Evolutionary conservation across 1,140 invertebrate species (phyloP).

Genomic region (Ostrea edulis): DNA sequence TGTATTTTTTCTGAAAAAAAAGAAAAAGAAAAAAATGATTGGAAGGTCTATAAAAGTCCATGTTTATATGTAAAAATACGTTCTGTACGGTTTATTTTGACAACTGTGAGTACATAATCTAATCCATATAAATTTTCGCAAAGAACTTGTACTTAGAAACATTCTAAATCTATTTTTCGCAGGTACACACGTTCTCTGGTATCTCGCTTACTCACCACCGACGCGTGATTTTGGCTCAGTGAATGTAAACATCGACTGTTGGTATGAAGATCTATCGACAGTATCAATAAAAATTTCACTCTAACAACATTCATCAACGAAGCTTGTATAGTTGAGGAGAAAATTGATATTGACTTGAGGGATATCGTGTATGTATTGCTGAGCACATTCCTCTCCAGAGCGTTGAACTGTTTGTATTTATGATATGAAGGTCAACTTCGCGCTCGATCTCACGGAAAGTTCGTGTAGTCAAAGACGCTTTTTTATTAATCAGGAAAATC

Average conservation of each 20-base stretch:
- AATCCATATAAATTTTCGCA: not conserved
- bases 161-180: not conserved
- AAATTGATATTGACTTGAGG: not conserved
- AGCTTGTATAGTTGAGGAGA: not conserved
- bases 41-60: too few relatives aligned
- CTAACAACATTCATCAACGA: not conserved
- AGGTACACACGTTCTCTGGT: not conserved
- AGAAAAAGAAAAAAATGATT: too few relatives aligned
- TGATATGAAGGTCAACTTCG: not conserved
- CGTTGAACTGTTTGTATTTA: slow-evolving; percentile 6
- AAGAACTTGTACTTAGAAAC: not conserved
- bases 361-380: not conserved
- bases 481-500: not conserved
- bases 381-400: not conserved
- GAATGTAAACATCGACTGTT: not conserved
- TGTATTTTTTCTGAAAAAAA: too few relatives aligned
- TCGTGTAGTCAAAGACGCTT: not conserved
- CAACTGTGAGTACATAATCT: not conserved
- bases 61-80: too few relatives aligned
- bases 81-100: not conserved
- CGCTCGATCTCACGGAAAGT: not conserved
- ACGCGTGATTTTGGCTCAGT: not conserved
- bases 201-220: not conserved
- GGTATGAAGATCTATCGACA: not conserved
- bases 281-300: not conserved